Evolutionary conservation across 2,113 vertebrate species (phyloP).

Genomic region (Condylura cristata): DNA sequence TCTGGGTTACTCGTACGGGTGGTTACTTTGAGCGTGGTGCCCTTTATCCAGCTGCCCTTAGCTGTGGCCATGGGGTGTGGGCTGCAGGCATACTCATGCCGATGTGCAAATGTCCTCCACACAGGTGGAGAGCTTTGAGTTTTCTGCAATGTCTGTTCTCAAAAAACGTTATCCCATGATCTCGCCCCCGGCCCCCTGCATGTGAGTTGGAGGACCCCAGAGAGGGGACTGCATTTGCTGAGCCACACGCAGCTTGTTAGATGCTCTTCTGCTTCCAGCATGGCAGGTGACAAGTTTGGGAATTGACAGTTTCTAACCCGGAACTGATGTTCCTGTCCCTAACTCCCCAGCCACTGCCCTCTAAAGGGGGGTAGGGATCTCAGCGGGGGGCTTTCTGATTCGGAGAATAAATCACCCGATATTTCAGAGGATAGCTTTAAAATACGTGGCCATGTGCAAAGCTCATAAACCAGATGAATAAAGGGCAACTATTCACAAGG

Average conservation of each 20-base stretch:
- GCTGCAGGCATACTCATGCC: not conserved
- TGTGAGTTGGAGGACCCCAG: not conserved
- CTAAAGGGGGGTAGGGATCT: not conserved
- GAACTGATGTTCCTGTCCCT: not conserved
- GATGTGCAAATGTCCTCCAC: not conserved
- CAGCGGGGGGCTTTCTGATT: not conserved
- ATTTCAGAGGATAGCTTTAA: not conserved
- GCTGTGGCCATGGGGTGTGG: not conserved
- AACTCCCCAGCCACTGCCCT: not conserved
- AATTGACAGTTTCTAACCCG: not conserved
- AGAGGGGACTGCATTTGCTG: not conserved
- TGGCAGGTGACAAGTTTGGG: not conserved
- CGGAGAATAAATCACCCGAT: not conserved
- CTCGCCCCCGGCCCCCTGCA: not conserved
- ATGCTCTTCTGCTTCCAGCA: not conserved
- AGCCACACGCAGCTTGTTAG: not conserved
- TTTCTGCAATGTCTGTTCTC: constrained; percentile 12
- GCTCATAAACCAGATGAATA: constrained; percentile 49
- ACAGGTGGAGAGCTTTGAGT: not conserved
- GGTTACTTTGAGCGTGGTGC: not conserved
- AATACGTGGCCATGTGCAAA: not conserved
- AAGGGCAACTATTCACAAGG: constrained; percentile 34
- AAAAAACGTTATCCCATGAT: not conserved
- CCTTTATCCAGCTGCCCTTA: not conserved
- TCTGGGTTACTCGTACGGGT: constrained; percentile 36